Conservation (phyloP, 2,888 invertebrate species). For the Chrysotoxum bicinctum region DNA sequence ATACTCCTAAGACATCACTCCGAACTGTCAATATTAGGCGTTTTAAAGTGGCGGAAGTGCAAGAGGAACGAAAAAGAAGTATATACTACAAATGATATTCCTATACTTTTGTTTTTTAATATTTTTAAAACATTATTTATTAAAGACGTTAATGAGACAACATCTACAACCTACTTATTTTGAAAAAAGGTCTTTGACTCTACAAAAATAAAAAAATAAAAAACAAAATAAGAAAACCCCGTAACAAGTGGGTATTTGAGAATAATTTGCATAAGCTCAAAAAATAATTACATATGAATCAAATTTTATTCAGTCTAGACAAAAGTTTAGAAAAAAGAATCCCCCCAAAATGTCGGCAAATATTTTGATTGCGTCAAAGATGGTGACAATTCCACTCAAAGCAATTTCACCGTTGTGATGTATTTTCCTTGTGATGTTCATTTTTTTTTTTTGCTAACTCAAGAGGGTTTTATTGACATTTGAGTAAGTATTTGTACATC, state of each 20-base stretch:
- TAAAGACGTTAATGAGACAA: too few relatives aligned
- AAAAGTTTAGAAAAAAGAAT: background rate
- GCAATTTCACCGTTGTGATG: background rate
- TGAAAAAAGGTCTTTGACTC: too few relatives aligned
- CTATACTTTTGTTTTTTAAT: too few relatives aligned
- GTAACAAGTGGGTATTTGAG: background rate
- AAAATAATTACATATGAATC: background rate
- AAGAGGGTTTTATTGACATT: slow-evolving; percentile 11
- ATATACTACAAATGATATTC: too few relatives aligned
- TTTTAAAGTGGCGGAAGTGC: too few relatives aligned
- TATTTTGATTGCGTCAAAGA: slow-evolving; percentile 12
- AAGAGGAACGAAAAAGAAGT: too few relatives aligned
- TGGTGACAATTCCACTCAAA: slow-evolving; percentile 13
- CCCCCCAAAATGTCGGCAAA: background rate
- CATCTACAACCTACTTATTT: too few relatives aligned
- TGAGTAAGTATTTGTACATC: background rate
- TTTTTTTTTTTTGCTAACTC: background rate
- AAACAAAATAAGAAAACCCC: background rate
- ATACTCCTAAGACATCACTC: too few relatives aligned
- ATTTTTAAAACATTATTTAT: too few relatives aligned
- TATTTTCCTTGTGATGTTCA: background rate
- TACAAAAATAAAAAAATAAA: background rate
- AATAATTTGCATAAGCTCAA: background rate
- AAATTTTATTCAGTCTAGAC: slow-evolving; percentile 28
- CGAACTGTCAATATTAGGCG: too few relatives aligned